These are phyloP conservation scores for Rhinoderma darwinii DNA, from an alignment of 2,113 vertebrate genomes.

Conservation along the genomic window DNA sequence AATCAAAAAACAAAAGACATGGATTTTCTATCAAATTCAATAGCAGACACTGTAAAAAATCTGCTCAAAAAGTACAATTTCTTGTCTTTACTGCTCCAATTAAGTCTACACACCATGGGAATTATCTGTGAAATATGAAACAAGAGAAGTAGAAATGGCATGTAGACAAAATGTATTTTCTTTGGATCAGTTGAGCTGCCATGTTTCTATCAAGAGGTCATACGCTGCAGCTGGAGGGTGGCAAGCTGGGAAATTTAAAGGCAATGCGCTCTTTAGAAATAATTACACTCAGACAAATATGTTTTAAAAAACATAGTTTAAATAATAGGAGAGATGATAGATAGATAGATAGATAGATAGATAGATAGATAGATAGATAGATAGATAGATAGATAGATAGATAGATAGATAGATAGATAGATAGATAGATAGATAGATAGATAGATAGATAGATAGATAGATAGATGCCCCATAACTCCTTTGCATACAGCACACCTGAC, in stretches of 20 bases:
- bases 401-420: no score
- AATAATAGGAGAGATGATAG: not conserved
- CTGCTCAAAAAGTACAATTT: conserved; percentile 20
- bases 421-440: no score
- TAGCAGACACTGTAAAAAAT: not conserved
- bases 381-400: no score
- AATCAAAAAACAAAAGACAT: not conserved
- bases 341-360: no score
- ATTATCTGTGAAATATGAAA: conserved; percentile 39
- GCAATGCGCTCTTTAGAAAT: not conserved
- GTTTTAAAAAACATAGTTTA: no score
- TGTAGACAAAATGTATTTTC: conserved; percentile 43
- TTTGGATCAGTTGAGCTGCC: conserved; percentile 39
- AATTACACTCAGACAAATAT: not conserved
- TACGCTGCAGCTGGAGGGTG: conserved; percentile 22
- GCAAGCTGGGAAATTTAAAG: conserved; percentile 19
- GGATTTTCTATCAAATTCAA: not conserved
- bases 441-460: no score
- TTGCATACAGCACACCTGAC: no score
- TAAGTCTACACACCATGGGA: conserved; percentile 7
- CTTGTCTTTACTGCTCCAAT: conserved; percentile 22
- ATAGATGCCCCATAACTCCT: no score
- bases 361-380: no score
- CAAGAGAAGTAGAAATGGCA: conserved; percentile 41
- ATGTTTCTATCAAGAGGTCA: conserved; percentile 37